Evolutionary conservation across 35 echinoderm and acorn worm species (phyloP), one percentile per base, ranked within the genome.

Genomic region (Apostichopus parvimensis): DNA sequence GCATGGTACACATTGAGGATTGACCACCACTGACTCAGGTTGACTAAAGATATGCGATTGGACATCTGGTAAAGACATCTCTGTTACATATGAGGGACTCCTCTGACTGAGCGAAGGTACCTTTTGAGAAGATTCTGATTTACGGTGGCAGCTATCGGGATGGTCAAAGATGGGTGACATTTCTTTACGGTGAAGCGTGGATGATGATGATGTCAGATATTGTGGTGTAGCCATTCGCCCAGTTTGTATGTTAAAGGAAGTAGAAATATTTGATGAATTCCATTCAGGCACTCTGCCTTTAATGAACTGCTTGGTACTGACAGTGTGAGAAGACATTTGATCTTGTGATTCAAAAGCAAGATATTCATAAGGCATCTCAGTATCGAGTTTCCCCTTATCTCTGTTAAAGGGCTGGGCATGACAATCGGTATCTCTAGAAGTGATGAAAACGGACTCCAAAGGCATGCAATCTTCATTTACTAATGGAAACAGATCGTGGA

Each of bases 101-200:
- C 58, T 52, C 53, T 84, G 81, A 6, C 81, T 84, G 81, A n/a
- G 15, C 9, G 54, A 84, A 53, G 81, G 81, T 10, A 84, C 81
- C 7, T 18, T 59, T 4, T 58, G 54, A 10, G 7, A 13, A 20
- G n/a, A 20, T 14, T 75, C 20, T 18, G 71, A 75, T 75, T 22
- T 22, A 75, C 2, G 71, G 21, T 75, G 71, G 71, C 17, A 75
- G 21, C 71, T 75, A 75, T 20, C 15, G 17, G 17, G 14, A 75
- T 14, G 17, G 21, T 1, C 71, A 75, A 75, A 1, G 6, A 75
- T 22, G 7, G 71, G 15, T 20, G 20, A 22, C 0, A 75, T 22
- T 20, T 75, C 71, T 75, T 75, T n/a, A 18, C 6, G 71, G 71
- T n/a, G 17, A 75, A 18, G 71, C 7, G 71, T 75, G 71, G 71